Base-by-base conservation (phyloP, 2,113 vertebrate genomes). In the Ciconia maguari region DNA sequence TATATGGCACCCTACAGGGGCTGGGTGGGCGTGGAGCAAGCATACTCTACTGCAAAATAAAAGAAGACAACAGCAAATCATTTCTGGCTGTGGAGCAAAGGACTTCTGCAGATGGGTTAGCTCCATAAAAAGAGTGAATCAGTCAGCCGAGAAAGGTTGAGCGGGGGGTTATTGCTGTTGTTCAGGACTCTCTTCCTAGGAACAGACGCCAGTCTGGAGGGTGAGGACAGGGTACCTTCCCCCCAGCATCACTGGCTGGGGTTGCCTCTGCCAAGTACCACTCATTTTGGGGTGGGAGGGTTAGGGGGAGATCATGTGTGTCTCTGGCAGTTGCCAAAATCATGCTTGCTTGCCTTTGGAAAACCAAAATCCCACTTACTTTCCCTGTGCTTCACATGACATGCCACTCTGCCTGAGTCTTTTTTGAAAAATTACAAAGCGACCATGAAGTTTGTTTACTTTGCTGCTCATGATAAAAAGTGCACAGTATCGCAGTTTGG, bases 401-500 rank as follows among this genome's bases (percentile, higher is more conserved):
- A 17, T 17, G 7, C 6, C 38, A 41, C 76, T 70, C 75, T 76
- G 29, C 16, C 44, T 41, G 16, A 14, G 18, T 44, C 66, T 46
- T 49, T 66, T 88, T 2, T 30, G 25, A 46, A 71, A 84, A 87
- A 60, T 6, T 27, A 25, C 25, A 27, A 64, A 32, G 48, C 1
- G 3, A 21, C 20, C 17, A 30, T 36, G 49, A 71, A 34, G 25
- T 69, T 52, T 52, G 8, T 38, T 82, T 71, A 34, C 14, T 54
- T 57, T 77, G 36, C 11, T 57, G n/a, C 32, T 61, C 18, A 12
- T 42, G 26, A 22, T 11, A n/a, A 55, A 25, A 55, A 75, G 15
- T 16, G 6, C 60, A 16, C 0, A 2, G 32, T 58, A 16, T 16
- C 16, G 0, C 17, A 16, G 6, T 14, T 16, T 46, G 75, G 6